Evolutionary conservation across 2,113 vertebrate genomes (phyloP), one percentile per base, ranked within the genome.

Genomic region (Amphiprion ocellaris): DNA sequence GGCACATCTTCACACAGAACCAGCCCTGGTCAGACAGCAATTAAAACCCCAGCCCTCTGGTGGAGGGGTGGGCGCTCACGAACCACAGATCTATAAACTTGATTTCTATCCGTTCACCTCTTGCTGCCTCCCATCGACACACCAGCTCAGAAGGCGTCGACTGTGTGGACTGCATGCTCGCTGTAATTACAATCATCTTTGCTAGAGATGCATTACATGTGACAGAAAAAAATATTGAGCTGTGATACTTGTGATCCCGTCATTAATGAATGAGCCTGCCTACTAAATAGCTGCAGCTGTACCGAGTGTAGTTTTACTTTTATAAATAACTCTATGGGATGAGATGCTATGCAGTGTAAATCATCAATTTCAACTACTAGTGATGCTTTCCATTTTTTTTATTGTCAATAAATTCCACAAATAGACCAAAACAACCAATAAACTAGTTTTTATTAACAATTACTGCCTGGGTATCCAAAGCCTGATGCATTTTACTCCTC

Each of bases 71-170:
- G 79, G 71, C 26, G 41, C 28, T n/a, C 58, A 66, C 19, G 66
- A 74, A 93, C 93, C 93, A 56, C 94, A 86, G 83, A 95, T 94
- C 93, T 85, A 95, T 94, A 95, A 82, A 83, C 81, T 90, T 85
- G 92, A 94, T 93, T 92, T 86, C 81, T 87, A 89, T 91, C 91
- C 85, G 17, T 79, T 91, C 90, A 85, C 89, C 86, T 87, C 83
- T 30, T 11, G 41, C 75, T 79, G 81, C 70, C 72, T 87, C 65
- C 63, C 78, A 82, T 88, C 84, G 85, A 92, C 85, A 82, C 68
- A 33, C 33, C 71, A 12, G 79, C 74, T 79, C 62, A 15, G 66
- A 70, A 87, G 82, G 77, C 64, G 59, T 81, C 37, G 54, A 39
- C 77, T 89, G 83, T 84, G 81, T 89, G 82, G 84, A 83, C 85